Evolutionary conservation across 2,888 invertebrate genomes (phyloP).

Genomic region (Eilema caniola): DNA sequence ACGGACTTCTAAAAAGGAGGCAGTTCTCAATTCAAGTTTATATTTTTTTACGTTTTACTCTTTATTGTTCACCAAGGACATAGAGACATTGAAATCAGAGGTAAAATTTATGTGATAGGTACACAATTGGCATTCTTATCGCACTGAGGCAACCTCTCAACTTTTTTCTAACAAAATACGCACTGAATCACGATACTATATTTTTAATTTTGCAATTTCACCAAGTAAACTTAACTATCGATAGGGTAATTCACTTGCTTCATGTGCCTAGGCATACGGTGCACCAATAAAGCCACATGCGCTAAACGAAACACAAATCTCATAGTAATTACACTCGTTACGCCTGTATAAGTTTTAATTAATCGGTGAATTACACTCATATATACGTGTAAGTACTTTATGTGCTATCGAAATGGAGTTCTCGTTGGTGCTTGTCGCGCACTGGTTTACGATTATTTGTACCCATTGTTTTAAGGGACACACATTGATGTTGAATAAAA

Average conservation of each 20-base stretch:
- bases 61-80: too few relatives aligned
- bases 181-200: background rate
- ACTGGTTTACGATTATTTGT: constrained; percentile 62
- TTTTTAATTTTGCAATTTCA: background rate
- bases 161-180: background rate
- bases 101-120: too few relatives aligned
- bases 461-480: constrained; percentile 52
- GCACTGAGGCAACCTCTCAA: too few relatives aligned
- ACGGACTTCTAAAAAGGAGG: background rate
- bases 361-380: constrained; percentile 84
- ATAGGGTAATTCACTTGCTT: constrained; percentile 63
- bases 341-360: constrained; percentile 85
- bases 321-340: constrained; percentile 77
- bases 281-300: constrained; percentile 55
- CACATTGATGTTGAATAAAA: background rate
- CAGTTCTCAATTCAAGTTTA: too few relatives aligned
- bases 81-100: too few relatives aligned
- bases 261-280: constrained; percentile 42
- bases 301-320: constrained; percentile 75
- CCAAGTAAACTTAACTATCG: constrained; percentile 51
- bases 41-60: too few relatives aligned
- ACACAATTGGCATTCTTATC: too few relatives aligned
- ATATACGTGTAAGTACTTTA: constrained; percentile 56
- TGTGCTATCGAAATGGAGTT: constrained; percentile 68
- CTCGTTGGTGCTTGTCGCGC: constrained; percentile 61